Evolutionary conservation across 2,113 vertebrate genomes (phyloP).

Genomic region (Hyaena hyaena): DNA sequence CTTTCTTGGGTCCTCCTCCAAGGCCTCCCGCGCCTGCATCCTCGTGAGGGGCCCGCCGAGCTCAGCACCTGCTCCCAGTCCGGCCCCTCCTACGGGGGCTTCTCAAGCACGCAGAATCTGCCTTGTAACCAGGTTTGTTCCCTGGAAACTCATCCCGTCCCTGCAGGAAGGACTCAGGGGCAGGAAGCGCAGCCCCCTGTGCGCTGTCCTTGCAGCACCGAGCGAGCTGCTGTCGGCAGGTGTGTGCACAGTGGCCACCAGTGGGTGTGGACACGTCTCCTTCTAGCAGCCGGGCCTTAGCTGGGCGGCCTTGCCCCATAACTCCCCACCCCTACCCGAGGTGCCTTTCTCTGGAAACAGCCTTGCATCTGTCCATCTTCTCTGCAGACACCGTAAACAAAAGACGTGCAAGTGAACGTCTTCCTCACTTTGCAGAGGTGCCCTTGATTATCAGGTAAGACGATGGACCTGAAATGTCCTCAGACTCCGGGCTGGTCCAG

Average conservation of each 20-base stretch:
- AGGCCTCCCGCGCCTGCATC: no score
- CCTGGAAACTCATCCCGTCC: not conserved
- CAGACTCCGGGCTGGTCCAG: not conserved
- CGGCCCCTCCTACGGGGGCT: rapidly evolving
- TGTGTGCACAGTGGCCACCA: rapidly evolving
- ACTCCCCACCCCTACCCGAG: not conserved
- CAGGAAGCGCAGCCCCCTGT: not conserved
- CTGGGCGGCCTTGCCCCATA: not conserved
- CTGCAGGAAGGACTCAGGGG: no score
- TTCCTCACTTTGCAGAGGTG: not conserved
- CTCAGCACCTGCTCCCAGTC: rapidly evolving
- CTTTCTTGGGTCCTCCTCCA: not conserved
- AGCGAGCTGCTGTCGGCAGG: rapidly evolving
- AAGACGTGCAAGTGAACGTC: not conserved
- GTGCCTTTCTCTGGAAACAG: no score
- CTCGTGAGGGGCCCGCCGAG: rapidly evolving
- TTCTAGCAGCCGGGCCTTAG: not conserved
- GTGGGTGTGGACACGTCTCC: rapidly evolving
- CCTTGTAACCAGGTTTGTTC: not conserved
- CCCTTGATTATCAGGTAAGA: not conserved
- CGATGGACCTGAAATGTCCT: rapidly evolving
- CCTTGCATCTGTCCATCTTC: not conserved
- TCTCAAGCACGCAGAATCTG: no score
- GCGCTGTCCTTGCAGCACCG: not conserved
- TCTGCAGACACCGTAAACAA: not conserved